Base-by-base conservation (phyloP, 1,140 invertebrate species). In the Araneus ventricosus region DNA sequence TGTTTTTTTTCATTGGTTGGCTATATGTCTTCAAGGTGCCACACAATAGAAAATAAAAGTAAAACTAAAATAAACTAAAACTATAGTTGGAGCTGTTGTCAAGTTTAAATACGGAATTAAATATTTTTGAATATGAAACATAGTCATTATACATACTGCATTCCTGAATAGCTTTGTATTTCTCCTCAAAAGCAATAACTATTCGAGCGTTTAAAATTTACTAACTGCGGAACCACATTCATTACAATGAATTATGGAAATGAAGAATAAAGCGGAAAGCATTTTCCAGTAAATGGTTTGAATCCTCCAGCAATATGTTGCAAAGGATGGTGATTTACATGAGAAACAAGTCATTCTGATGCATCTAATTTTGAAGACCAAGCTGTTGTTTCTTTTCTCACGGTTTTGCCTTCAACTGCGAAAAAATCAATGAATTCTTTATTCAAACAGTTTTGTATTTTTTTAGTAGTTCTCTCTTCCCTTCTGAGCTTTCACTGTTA, bases 301-400 rank as follows among this genome's bases (percentile, higher is more conserved):
- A 75, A 37, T 14, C 30, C 67, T 37, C 30, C 34, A 20, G 2
- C 67, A 75, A 75, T 75, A 34, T 75, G 34, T 75, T 34, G 20
- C 34, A 17, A 10, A 30, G 5, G 4, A 75, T 37, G 30, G 27
- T 75, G 30, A 34, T 75, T 75, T 75, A 75, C 30, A 17, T 34
- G 30, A 17, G 30, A 75, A 75, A 30, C 30, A 75, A 75, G 67
- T 30, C 67, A 75, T 75, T 75, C 34, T 17, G 14, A 4, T 52
- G 80, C 80, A 52, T 82, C 80, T 82, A 80, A 80, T 80, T 80
- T 41, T 14, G 37, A 39, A 24, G 75, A 80, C 22, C 75, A 80
- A 80, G 75, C 75, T 41, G 34, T 80, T 41, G 75, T 67, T 67
- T 30, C 63, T 8, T 24, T 30, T 67, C n/a, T 30, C 27, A 30